Base-by-base conservation (phyloP, 2,888 invertebrate species). In the Chesias legatella region DNA sequence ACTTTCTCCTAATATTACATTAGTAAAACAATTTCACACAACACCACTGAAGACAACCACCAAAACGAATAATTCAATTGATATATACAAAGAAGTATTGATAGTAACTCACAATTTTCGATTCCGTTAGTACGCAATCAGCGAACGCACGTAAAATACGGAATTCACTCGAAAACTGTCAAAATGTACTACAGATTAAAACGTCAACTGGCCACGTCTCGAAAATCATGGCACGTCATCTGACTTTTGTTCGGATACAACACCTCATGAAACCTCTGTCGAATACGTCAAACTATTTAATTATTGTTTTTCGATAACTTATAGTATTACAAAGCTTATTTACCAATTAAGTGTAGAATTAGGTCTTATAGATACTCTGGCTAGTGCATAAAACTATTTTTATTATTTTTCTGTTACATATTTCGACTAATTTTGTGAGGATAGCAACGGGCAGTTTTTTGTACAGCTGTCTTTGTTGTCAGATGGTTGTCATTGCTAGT, bases 181-280 rank as follows among this genome's bases (percentile, higher is more conserved):
- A 51, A 17, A 23, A 38, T 43, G 42, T 22, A 45, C 53, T 48
- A 64, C 57, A 58, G 61, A 61, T 63, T 61, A 60, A 50, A 75
- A 84, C 75, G 86, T 82, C 86, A 86, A 17, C 13, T 5, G 45
- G 85, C 86, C 86, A 88, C 86, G 86, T 88, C 67, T 76, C 70
- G 72, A 72, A 61, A 69, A 70, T 67, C 64, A 54, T 69, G 67
- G 71, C 67, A 81, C 86, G 86, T 86, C 86, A 85, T 55, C 82
- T 17, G 71, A 13, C 33, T 30, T 40, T 53, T 41, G 56, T 62
- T 77, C 60, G 72, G 72, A 74, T 72, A 69, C 54, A 31, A 3
- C 10, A 22, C 11, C 26, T 37, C n/a, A n/a, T n/a, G n/a, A n/a
- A n/a, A n/a, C n/a, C n/a, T n/a, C n/a, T n/a, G n/a, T n/a, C n/a